Conservation (phyloP, 1,140 invertebrate genomes). For the Alviniconcha marisindica region DNA sequence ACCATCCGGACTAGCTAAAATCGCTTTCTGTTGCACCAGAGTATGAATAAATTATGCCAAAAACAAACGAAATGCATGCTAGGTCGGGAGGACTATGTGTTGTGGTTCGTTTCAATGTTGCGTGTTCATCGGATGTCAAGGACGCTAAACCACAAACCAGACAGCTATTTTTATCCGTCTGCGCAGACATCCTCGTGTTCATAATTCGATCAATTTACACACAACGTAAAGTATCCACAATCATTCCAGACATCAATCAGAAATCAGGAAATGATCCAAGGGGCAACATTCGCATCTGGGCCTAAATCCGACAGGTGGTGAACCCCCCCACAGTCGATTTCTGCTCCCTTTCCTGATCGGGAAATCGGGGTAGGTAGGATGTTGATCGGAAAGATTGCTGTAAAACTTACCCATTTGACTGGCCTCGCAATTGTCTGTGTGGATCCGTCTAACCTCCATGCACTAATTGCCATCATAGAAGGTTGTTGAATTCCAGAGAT, state of each 20-base stretch:
- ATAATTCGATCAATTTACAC: not conserved
- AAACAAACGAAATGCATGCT: constrained; percentile 31
- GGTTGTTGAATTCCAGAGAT: constrained; percentile 24
- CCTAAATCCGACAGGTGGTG: constrained; percentile 41
- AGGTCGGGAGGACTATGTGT: constrained; percentile 3
- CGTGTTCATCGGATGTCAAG: constrained; percentile 37
- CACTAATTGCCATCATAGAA: constrained; percentile 25
- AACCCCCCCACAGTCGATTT: constrained; percentile 22
- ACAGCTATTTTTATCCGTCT: constrained; percentile 29
- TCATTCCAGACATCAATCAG: not conserved
- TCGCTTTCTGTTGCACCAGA: not conserved
- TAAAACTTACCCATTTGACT: constrained; percentile 13
- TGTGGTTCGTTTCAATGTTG: constrained; percentile 13
- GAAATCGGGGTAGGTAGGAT: constrained; percentile 29
- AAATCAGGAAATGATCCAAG: not conserved
- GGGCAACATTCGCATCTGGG: constrained; percentile 34
- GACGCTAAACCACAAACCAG: constrained; percentile 37
- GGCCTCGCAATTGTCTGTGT: constrained; percentile 18
- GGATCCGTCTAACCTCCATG: not conserved
- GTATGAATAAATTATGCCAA: constrained; percentile 29
- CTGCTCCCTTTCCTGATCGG: constrained; percentile 35
- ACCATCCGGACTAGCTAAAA: not conserved
- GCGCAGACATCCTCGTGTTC: not conserved
- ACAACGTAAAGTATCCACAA: not conserved
- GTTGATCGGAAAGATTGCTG: constrained; percentile 21